Base-by-base conservation (phyloP, 1,140 invertebrate genomes). In the Aplysia californica region DNA sequence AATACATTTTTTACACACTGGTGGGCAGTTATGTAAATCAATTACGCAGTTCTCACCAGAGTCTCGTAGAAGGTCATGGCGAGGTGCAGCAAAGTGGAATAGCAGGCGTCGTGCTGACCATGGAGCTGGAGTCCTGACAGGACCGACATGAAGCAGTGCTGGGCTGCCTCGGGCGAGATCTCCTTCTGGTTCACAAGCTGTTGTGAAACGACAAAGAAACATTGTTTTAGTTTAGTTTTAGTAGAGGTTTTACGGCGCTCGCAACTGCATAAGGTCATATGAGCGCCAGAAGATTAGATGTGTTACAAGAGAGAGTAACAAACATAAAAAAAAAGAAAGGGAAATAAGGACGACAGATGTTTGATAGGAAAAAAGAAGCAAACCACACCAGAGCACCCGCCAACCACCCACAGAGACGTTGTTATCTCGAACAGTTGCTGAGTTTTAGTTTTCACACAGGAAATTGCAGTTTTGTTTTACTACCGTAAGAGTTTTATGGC, bases 71-170 rank as follows among this genome's bases (percentile, higher is more conserved):
- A 92, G 88, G 95, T 94, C 23, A 94, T 92, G 5, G 94, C 94
- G 21, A 95, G 90, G 31, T 92, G 92, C 2, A 95, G 90, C 21
- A 95, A 86, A 0, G 91, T 92, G 3, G 93, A 87, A 86, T 95
- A 94, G 89, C 95, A 95, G 0, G 93, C 92, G 79, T 97, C 95
- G 86, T 97, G 95, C 86, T 96, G 95, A 0, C 95, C 96, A 58
- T 87, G 83, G 33, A 83, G 66, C 44, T 89, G 85, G 21, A 90
- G 70, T 26, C 85, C 86, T 41, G 75, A 73, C 38, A 90, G 75
- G 6, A 89, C 82, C 23, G 79, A 79, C 36, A 76, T 73, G 50
- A 88, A 83, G 10, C 88, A 77, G 58, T 86, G 80, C 3, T 69
- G 33, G 2, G 86, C 81, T 50, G 84, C 80, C 6, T 87, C 82